phyloP scores from a whole-genome alignment of 2,888 invertebrate species.

The Caenorhabditis sp. region DNA sequence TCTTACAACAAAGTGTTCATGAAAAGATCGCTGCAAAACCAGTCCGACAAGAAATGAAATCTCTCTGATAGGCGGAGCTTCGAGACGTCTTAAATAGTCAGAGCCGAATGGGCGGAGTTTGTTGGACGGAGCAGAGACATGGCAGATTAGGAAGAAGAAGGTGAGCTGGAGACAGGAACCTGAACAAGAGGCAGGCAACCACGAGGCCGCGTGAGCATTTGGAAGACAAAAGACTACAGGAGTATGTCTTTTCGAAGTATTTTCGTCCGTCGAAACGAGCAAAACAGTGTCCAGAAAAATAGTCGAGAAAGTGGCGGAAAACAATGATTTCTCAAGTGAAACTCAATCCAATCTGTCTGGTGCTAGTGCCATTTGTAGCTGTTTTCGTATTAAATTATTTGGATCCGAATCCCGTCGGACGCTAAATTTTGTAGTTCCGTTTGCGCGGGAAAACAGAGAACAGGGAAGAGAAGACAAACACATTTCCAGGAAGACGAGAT shows the following conservation, averaged over 20 bases:
- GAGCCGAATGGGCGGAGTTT: slow-evolving; percentile 34
- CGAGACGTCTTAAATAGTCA: slow-evolving; percentile 15
- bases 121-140: not conserved
- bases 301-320: not conserved
- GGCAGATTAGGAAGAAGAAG: not conserved
- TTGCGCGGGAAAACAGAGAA: not conserved
- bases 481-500: not conserved
- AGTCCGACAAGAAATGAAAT: too few relatives aligned
- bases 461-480: not conserved
- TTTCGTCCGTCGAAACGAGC: not conserved
- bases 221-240: not conserved
- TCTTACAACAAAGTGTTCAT: too few relatives aligned
- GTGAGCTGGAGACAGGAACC: not conserved
- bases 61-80: not conserved
- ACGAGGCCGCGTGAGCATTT: not conserved
- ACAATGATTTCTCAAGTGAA: not conserved
- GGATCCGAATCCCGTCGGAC: not conserved
- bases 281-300: not conserved
- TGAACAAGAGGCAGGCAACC: not conserved
- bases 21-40: too few relatives aligned
- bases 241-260: slow-evolving; percentile 16
- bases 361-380: slow-evolving; percentile 2
- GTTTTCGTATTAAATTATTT: not conserved
- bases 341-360: not conserved
- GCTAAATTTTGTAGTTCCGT: not conserved